These are phyloP conservation scores for Calycopis cecrops DNA, from an alignment of 1,140 invertebrate species.

Conservation along the genomic window DNA sequence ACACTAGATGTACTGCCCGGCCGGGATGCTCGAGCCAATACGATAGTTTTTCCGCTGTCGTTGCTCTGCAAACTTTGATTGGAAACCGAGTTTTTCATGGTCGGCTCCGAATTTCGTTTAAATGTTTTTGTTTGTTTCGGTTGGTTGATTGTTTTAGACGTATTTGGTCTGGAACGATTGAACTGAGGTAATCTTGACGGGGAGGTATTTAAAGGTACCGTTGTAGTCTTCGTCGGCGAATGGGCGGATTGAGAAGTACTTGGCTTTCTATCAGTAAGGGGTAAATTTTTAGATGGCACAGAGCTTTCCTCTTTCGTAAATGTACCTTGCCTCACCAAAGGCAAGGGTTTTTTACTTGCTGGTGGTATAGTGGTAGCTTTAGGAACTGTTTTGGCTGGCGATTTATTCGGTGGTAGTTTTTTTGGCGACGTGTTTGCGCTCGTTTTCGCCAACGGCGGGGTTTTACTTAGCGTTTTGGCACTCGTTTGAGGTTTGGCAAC, in stretches of 20 bases:
- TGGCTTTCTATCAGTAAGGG: conserved; percentile 65
- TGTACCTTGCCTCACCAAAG: conserved; percentile 87
- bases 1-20: conserved; percentile 78
- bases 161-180: conserved; percentile 44
- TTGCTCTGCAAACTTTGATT: conserved; percentile 77
- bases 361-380: conserved; percentile 36
- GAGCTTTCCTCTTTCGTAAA: conserved; percentile 88
- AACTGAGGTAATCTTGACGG: conserved; percentile 68
- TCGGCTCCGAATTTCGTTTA: conserved; percentile 38
- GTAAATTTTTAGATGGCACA: conserved; percentile 61
- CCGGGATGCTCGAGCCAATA: conserved; percentile 60
- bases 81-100: conserved; percentile 70
- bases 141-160: conserved; percentile 43
- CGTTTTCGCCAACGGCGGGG: conserved; percentile 33
- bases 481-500: conserved; percentile 37
- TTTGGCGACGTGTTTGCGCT: conserved; percentile 52
- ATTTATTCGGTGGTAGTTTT: conserved; percentile 43
- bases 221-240: conserved; percentile 51
- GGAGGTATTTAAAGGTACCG: conserved; percentile 50
- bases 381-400: conserved; percentile 47
- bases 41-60: conserved; percentile 67
- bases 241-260: conserved; percentile 37
- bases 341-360: conserved; percentile 40
- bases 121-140: conserved; percentile 37
- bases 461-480: conserved; percentile 45